phyloP scores from a whole-genome alignment of 1,140 invertebrate species.

The Apis dorsata region DNA sequence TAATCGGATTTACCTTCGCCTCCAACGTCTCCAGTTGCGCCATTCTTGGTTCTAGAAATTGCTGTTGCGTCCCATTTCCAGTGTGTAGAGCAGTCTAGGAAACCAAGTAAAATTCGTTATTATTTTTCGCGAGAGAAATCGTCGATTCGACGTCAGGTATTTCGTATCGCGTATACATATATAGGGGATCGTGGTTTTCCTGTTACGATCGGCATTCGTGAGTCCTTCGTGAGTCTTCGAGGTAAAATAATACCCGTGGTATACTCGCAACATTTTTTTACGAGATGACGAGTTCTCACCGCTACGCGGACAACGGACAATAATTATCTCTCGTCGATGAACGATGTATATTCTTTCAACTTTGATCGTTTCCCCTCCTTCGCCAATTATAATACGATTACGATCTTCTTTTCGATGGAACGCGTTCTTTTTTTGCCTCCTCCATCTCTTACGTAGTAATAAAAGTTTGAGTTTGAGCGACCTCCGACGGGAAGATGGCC shows the following conservation, averaged over 20 bases:
- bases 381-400: too few relatives aligned
- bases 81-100: constrained; percentile 75
- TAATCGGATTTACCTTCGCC: constrained; percentile 84
- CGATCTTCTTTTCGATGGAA: too few relatives aligned
- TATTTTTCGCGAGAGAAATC: too few relatives aligned
- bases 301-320: too few relatives aligned
- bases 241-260: constrained; percentile 9
- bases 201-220: background rate
- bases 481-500: too few relatives aligned
- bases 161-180: too few relatives aligned
- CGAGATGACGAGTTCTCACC: background rate
- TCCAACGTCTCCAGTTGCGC: constrained; percentile 88
- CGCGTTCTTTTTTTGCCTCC: too few relatives aligned
- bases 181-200: background rate
- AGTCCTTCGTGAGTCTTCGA: background rate
- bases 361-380: too few relatives aligned
- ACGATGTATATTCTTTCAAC: background rate
- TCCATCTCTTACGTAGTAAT: too few relatives aligned
- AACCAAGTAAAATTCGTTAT: background rate
- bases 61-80: constrained; percentile 65
- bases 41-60: constrained; percentile 82
- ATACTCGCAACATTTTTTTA: background rate
- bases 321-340: background rate
- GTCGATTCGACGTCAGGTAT: too few relatives aligned
- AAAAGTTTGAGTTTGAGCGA: too few relatives aligned